Evolutionary conservation across 1,140 invertebrate genomes (phyloP), one percentile per base, ranked within the genome.

Genomic region (Neelides sp.): DNA sequence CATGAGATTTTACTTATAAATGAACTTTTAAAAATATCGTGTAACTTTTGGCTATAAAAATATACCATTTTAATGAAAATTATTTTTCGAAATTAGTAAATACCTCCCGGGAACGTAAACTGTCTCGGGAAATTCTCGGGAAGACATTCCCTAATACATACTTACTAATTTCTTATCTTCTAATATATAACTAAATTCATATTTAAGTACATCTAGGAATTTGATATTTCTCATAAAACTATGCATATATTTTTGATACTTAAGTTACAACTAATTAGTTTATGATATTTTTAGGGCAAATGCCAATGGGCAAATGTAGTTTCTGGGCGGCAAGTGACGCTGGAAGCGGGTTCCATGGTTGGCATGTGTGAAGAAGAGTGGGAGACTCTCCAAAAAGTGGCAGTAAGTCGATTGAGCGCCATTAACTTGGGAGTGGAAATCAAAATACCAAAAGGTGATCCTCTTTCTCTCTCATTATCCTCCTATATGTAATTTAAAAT

Each of bases 321-420:
- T 40, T 72, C 72, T 49, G 83, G 84, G 23, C 77, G 82, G 46
- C 76, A 78, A 55, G 79, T 92, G 50, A 74, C 78, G 26, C 71
- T 92, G 36, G 68, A 74, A 27, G 78, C 82, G 54, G 79, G 78
- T 7, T 72, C 75, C 35, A 66, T 93, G 37, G 73, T 84, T 27
- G 75, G 77, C 26, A 72, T 94, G 46, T 80, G 78, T 32, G 86
- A 92, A 51, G 73, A 85, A 27, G 88, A 94, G 69, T 71, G 82
- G 48, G 73, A 79, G 49, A 76, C 85, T 2, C 73, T 94, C 10
- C 82, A 85, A 65, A 78, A 83, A 63, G 79, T 91, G 13, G 84
- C 85, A 3, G 71, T 90, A 2, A 81, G 83, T n/a, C 82, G 89
- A 64, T 76, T 94, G 8, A 83, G 85, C 67, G 81, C 84, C 50